Percentiles rank a stretch among this genome's conserved stretches.
Conservation (phyloP, 2,113 vertebrate species). For the Pycnonotus jocosus region DNA sequence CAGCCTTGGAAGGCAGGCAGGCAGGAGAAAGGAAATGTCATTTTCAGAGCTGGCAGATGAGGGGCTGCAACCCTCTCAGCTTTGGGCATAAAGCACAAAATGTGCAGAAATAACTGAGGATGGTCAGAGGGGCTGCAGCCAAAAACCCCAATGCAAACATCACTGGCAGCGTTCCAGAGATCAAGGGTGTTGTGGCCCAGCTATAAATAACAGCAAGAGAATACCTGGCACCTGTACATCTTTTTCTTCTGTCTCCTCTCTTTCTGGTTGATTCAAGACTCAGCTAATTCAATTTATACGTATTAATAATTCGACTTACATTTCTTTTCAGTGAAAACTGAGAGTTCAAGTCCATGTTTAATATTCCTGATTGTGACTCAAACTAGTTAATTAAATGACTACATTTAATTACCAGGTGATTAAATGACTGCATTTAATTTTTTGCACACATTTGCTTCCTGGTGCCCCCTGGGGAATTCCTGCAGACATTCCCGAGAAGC, state of each 20-base stretch:
- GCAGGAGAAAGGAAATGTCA: not conserved
- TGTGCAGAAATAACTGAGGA: not conserved
- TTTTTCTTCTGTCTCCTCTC: not conserved
- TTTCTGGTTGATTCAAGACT: not conserved
- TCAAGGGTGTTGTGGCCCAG: not conserved
- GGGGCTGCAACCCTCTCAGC: not conserved
- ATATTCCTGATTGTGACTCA: not conserved
- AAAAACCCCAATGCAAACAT: not conserved
- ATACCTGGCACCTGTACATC: not conserved
- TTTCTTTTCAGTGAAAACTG: not conserved
- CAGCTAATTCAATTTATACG: not conserved
- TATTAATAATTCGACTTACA: not conserved
- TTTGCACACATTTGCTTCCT: not conserved
- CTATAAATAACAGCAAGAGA: not conserved
- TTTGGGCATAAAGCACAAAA: not conserved
- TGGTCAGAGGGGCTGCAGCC: not conserved
- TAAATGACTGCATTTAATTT: not conserved
- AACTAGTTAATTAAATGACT: not conserved
- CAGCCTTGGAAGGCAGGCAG: not conserved
- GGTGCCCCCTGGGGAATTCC: not conserved
- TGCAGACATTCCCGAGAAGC: not conserved
- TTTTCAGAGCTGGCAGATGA: not conserved
- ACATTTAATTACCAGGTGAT: not conserved
- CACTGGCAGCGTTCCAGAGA: not conserved
- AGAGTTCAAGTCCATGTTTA: not conserved